Percentiles rank a stretch among this genome's conserved stretches.
These are phyloP conservation scores for Luidia sarsii DNA, from an alignment of 53 echinoderm and acorn worm genomes.

Conservation along the genomic window DNA sequence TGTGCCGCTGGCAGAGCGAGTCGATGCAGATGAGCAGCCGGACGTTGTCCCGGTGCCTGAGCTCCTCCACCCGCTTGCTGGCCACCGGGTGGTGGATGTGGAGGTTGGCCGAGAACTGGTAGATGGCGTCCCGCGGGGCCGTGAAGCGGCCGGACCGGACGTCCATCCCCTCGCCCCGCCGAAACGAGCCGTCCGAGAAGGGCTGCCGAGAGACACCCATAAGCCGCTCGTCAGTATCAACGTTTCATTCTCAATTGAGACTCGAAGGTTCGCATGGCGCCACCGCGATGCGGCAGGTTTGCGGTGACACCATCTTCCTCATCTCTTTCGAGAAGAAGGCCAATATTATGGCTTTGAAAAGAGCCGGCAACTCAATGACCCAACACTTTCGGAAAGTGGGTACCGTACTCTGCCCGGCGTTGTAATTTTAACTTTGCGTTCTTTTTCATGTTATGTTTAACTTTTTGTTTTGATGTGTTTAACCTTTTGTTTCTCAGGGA, in stretches of 20 bases:
- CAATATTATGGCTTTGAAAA: too few species aligned
- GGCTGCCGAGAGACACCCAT: too few species aligned
- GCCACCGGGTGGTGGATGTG: slow-evolving; percentile 83
- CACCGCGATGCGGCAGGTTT: neutral
- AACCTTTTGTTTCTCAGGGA: too few species aligned
- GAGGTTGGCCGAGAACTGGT: slow-evolving; percentile 90
- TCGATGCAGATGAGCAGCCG: slow-evolving; percentile 89
- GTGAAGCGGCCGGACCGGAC: slow-evolving; percentile 92
- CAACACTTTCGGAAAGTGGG: too few species aligned
- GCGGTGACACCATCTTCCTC: too few species aligned
- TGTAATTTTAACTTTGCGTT: too few species aligned
- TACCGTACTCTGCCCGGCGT: too few species aligned
- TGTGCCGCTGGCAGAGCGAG: slow-evolving; percentile 89
- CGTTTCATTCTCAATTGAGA: neutral
- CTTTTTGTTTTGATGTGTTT: neutral
- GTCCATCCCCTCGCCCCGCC: slow-evolving; percentile 85
- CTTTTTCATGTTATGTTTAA: too few species aligned
- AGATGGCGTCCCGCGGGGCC: slow-evolving; percentile 86
- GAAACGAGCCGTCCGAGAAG: slow-evolving; percentile 74
- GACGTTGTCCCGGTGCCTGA: slow-evolving; percentile 75
- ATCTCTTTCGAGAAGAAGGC: too few species aligned
- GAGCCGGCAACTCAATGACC: too few species aligned
- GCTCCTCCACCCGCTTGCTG: slow-evolving; percentile 53
- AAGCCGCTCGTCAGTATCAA: neutral
- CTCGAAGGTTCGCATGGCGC: neutral